These are phyloP conservation scores for Chaenodraco wilsoni DNA, from an alignment of 2,797 vertebrate genomes.

Conservation along the genomic window DNA sequence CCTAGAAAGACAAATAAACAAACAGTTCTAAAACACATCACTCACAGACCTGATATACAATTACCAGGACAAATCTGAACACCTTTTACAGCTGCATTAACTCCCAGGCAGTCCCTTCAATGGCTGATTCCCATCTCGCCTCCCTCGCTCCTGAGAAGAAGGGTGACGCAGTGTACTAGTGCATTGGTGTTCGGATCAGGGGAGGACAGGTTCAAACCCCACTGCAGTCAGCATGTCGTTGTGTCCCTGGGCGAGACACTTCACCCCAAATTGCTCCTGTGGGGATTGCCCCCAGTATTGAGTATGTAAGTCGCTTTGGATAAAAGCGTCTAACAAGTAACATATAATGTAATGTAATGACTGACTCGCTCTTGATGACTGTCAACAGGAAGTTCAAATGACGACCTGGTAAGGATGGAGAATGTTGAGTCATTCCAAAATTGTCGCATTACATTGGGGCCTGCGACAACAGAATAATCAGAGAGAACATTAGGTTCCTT, in stretches of 20 bases:
- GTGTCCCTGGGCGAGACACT: no score
- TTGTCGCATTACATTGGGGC: conserved; percentile 15
- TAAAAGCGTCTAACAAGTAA: no score
- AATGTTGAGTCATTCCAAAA: conserved; percentile 33
- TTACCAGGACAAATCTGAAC: conserved; percentile 21
- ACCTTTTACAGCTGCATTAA: conserved; percentile 47
- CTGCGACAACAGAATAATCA: conserved; percentile 8
- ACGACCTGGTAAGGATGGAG: conserved; percentile 25
- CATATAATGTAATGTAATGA: not conserved
- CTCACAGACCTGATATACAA: conserved; percentile 9
- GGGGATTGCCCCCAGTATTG: no score
- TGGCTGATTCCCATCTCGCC: conserved; percentile 44
- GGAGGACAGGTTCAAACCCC: no score
- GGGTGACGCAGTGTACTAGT: not conserved
- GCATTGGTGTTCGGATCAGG: no score
- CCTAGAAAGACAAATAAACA: not conserved
- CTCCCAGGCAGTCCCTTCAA: conserved; percentile 31
- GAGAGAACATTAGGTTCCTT: conserved; percentile 6
- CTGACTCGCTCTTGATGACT: conserved; percentile 21
- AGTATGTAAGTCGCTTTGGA: no score
- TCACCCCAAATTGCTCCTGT: no score
- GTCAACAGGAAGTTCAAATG: conserved; percentile 41
- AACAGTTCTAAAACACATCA: not conserved
- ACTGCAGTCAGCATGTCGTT: no score
- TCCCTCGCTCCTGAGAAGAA: conserved; percentile 23